Conservation (phyloP, 2,113 vertebrate genomes). For the Microtus montanus region DNA sequence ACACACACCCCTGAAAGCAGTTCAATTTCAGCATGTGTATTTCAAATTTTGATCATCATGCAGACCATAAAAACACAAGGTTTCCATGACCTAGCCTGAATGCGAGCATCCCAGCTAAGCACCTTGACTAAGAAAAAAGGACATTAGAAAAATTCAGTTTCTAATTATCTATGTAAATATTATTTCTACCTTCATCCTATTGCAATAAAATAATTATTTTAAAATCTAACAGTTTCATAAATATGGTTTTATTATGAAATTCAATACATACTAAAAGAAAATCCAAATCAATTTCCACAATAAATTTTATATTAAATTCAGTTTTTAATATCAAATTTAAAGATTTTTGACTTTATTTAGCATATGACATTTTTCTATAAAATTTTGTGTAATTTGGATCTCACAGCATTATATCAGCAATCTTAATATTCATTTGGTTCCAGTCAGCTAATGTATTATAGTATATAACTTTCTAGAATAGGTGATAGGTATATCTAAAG, state of each 20-base stretch:
- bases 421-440: background rate
- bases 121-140: conserved; percentile 56
- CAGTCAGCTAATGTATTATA: background rate
- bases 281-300: conserved; percentile 75
- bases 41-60: background rate
- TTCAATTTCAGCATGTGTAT: background rate
- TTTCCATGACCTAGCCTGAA: background rate
- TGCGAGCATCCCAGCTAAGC: conserved; percentile 26
- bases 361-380: background rate
- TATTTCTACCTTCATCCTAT: conserved; percentile 71
- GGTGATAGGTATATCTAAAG: background rate
- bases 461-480: background rate
- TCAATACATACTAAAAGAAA: conserved; percentile 69
- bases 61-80: background rate
- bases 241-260: conserved; percentile 73
- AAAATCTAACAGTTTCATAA: conserved; percentile 62
- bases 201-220: conserved; percentile 73
- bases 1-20: background rate
- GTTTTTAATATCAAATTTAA: conserved; percentile 58
- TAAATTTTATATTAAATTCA: conserved; percentile 62
- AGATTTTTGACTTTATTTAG: background rate
- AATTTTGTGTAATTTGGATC: background rate
- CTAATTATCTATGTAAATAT: conserved; percentile 67
- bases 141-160: conserved; percentile 66
- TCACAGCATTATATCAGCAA: background rate